Conservation (phyloP, 2,113 vertebrate genomes). For the Eulacestoma nigropectus region DNA sequence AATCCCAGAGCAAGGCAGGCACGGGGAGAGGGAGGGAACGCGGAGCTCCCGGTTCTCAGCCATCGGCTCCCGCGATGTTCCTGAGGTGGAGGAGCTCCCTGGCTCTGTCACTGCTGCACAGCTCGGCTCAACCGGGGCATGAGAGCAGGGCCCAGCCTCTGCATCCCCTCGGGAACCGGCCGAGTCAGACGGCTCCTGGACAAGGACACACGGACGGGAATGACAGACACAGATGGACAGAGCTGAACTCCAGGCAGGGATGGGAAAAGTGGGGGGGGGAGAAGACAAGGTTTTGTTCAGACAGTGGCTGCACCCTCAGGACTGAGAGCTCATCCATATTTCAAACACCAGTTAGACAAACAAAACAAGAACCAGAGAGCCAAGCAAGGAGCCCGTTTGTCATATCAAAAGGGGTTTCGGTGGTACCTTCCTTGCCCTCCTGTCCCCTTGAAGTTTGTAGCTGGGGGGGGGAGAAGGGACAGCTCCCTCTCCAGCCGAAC, state of each 20-base stretch:
- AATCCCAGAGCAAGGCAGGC: background rate
- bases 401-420: slow-evolving; percentile 73
- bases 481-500: slow-evolving; percentile 32
- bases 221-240: background rate
- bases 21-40: background rate
- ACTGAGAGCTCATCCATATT: slow-evolving; percentile 64
- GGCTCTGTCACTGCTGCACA: background rate
- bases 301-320: slow-evolving; percentile 35
- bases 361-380: slow-evolving; percentile 70
- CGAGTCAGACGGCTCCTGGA: background rate
- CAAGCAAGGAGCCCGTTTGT: slow-evolving; percentile 66
- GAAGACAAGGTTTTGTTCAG: background rate
- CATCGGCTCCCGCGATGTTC: fast-evolving
- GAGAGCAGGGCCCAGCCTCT: background rate
- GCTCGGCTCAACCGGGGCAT: fast-evolving
- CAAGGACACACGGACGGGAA: fast-evolving
- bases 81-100: fast-evolving
- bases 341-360: slow-evolving; percentile 68
- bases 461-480: slow-evolving; percentile 37
- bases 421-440: slow-evolving; percentile 56
- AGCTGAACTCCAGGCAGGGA: background rate
- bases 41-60: background rate
- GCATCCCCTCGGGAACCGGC: background rate
- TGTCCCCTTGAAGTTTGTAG: slow-evolving; percentile 68
- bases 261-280: background rate